Evolutionary conservation across 2,797 vertebrate species (phyloP).

Genomic region (Manis javanica): DNA sequence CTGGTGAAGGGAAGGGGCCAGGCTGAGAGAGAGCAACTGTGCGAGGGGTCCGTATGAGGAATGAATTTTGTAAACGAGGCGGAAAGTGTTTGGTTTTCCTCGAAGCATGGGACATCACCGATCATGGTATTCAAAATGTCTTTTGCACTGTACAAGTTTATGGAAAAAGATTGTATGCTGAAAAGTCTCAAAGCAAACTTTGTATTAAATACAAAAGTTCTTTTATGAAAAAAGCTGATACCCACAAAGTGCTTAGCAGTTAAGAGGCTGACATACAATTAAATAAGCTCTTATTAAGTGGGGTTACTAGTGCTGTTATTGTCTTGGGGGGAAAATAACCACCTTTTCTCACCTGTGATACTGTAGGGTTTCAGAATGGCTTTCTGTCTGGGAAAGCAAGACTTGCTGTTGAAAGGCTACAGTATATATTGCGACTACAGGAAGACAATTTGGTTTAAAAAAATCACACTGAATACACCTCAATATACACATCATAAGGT

Average conservation of each 20-base stretch:
- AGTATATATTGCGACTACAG: conserved; percentile 93
- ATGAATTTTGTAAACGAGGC: conserved; percentile 71
- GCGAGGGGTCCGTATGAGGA: conserved; percentile 68
- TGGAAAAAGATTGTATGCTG: conserved; percentile 89
- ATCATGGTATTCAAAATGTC: conserved; percentile 86
- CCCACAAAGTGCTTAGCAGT: conserved; percentile 92
- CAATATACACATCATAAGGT: conserved; percentile 93
- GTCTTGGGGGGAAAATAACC: conserved; percentile 85
- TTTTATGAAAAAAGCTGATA: conserved; percentile 90
- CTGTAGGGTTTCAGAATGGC: conserved; percentile 87
- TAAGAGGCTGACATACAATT: conserved; percentile 89
- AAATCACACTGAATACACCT: conserved; percentile 95
- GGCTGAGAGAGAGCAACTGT: conserved; percentile 68
- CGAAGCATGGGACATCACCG: conserved; percentile 80
- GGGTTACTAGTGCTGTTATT: conserved; percentile 89
- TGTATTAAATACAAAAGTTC: conserved; percentile 91
- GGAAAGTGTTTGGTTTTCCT: conserved; percentile 78
- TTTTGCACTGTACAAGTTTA: conserved; percentile 89
- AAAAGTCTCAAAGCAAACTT: conserved; percentile 90
- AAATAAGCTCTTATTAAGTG: conserved; percentile 88
- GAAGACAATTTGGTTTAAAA: conserved; percentile 95
- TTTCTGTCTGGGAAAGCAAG: conserved; percentile 92
- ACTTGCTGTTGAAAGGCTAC: conserved; percentile 91
- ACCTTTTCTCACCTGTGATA: conserved; percentile 87
- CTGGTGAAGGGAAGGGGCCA: conserved; percentile 60